Base-by-base conservation (phyloP, 2,888 invertebrate species). In the Nephrotoma flavescens region DNA sequence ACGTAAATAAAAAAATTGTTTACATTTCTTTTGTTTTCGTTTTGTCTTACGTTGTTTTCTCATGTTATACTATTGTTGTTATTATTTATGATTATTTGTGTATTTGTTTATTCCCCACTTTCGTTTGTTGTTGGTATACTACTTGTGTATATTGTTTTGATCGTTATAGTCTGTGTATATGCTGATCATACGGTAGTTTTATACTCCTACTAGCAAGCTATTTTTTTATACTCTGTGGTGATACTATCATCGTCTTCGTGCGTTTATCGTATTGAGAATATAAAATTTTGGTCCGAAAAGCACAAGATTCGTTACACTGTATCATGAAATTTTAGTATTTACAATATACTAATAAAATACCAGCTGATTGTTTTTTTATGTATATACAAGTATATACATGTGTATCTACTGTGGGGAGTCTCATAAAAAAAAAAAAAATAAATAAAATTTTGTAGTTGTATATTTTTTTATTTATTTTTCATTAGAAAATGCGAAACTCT, bases 401-500 rank as follows among this genome's bases (percentile, higher is more conserved):
- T 31, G 11, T 71, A 71, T 71, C 71, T 71, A 6, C 71, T 71
- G 71, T 9, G 71, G 71, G 71, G 71, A 71, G 71, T 71, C 71
- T 71, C 71, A 9, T 71, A 57, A 57, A 57, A 57, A 15, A 57
- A 2, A 31, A 31, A 71, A 52, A 71, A 15, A 57, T 15, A 71
- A 31, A 71, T 15, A 71, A 71, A 41, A 42, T 42, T 41, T 84
- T 84, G 84, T 84, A 15, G 84, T 84, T 84, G n/a, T 84, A 84
- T 84, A 15, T 84, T 84, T 84, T 84, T n/a, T 83, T 42, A 42
- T 42, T 83, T 83, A 41, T 85, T 85, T 85, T 85, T 45, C 85
- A 44, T 85, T 85, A 19, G 42, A 85, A 71, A 44, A 19, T 85
- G 85, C 85, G 85, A 44, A 85, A 85, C 85, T 15, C 44, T 85